These are phyloP conservation scores for Oligia fasciuncula DNA, from an alignment of 2,888 invertebrate species.

Conservation along the genomic window DNA sequence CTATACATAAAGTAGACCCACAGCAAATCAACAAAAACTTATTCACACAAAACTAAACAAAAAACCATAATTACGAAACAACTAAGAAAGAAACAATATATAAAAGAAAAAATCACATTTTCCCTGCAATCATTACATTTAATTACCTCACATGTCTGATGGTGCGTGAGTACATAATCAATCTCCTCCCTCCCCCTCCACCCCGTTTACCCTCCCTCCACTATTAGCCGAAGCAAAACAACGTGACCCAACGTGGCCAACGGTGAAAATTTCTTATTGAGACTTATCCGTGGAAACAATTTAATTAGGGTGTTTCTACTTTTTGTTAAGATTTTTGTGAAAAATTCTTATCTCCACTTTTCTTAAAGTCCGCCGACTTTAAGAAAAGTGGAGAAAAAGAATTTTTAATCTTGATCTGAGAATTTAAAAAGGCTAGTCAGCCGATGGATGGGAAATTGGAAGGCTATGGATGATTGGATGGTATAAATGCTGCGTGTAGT, in stretches of 20 bases:
- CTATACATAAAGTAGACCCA: not conserved
- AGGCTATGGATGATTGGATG: slow-evolving; percentile 26
- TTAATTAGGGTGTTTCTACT: slow-evolving; percentile 51
- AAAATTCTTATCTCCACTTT: not conserved
- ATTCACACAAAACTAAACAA: slow-evolving; percentile 18
- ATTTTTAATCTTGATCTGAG: slow-evolving; percentile 51
- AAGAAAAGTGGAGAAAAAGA: slow-evolving; percentile 36
- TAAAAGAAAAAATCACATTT: slow-evolving; percentile 64
- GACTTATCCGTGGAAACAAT: slow-evolving; percentile 56
- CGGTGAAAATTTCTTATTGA: slow-evolving; percentile 59
- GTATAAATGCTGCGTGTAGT: not conserved
- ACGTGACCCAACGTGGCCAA: slow-evolving; percentile 66
- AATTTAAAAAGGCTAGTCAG: slow-evolving; percentile 21
- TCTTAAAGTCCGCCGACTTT: slow-evolving; percentile 14
- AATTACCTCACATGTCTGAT: slow-evolving; percentile 80
- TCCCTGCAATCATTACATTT: slow-evolving; percentile 79
- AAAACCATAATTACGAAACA: slow-evolving; percentile 35
- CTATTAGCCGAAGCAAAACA: slow-evolving; percentile 63
- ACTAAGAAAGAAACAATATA: slow-evolving; percentile 40
- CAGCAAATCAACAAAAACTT: not conserved
- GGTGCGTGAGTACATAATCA: slow-evolving; percentile 80
- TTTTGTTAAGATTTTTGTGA: slow-evolving; percentile 43
- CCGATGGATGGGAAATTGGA: slow-evolving; percentile 25
- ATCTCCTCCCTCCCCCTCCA: slow-evolving; percentile 69
- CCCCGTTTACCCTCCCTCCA: slow-evolving; percentile 32